Percentiles rank a stretch among this genome's conserved stretches.
Conservation (phyloP, 2,888 invertebrate genomes). For the Amiota communis region DNA sequence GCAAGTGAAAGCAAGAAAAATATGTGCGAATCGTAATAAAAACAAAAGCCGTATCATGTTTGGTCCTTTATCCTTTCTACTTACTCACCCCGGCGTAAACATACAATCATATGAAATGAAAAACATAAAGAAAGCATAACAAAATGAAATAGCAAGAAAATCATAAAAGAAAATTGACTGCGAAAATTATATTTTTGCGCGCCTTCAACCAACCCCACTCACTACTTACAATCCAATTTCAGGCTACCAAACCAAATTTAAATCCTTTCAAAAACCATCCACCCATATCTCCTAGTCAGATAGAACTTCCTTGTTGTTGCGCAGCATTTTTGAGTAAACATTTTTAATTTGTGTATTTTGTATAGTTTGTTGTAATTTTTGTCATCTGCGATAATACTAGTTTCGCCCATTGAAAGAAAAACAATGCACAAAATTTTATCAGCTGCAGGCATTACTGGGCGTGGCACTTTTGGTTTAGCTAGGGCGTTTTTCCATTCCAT, state of each 20-base stretch:
- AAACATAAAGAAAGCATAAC: conserved; percentile 17
- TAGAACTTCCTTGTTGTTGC: not conserved
- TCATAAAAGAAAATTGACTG: conserved; percentile 64
- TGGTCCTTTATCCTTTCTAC: conserved; percentile 17
- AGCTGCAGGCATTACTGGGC: conserved; percentile 18
- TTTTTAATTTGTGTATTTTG: conserved; percentile 47
- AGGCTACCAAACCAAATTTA: too few species aligned
- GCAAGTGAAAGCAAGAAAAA: conserved; percentile 45
- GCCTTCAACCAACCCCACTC: not conserved
- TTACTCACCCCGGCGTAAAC: conserved; percentile 27
- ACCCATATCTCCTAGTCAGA: not conserved
- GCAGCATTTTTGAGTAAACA: conserved; percentile 45
- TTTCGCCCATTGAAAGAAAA: not conserved
- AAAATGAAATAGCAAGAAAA: conserved; percentile 40
- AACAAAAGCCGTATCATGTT: conserved; percentile 24
- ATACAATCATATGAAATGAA: conserved; percentile 3
- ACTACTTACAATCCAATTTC: not conserved
- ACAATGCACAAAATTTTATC: conserved; percentile 17
- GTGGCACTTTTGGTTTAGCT: not conserved
- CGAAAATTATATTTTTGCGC: conserved; percentile 51
- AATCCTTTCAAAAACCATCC: not conserved
- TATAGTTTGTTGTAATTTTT: conserved; percentile 26
- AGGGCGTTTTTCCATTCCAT: not conserved
- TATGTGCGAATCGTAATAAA: conserved; percentile 37
- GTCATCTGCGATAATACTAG: conserved; percentile 20